Percentiles rank a stretch among this genome's conserved stretches.
Evolutionary conservation across 2,113 vertebrate genomes (phyloP).

Genomic region (Atherinomorus stipes): DNA sequence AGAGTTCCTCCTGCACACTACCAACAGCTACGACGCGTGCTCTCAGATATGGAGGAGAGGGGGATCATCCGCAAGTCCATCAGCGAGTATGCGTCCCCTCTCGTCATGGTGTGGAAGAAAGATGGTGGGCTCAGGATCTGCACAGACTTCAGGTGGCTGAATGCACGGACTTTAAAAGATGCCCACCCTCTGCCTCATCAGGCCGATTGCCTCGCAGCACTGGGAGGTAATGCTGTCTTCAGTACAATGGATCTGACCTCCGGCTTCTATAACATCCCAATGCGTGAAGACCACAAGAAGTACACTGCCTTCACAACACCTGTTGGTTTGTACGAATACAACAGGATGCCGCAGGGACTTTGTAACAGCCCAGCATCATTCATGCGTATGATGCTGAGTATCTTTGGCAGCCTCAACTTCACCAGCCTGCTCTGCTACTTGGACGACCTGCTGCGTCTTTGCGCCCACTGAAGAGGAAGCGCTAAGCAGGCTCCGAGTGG

Average conservation of each 20-base stretch:
- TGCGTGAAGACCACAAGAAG: background rate
- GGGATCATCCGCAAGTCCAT: too few relatives aligned
- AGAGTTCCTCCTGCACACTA: too few relatives aligned
- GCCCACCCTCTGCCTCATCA: background rate
- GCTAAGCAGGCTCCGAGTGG: background rate
- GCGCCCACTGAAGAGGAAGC: constrained; percentile 4
- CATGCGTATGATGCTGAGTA: constrained; percentile 14
- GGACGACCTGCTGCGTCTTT: constrained; percentile 10
- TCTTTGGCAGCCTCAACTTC: constrained; percentile 23
- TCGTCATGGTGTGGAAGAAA: too few relatives aligned
- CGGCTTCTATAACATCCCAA: background rate
- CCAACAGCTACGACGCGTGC: too few relatives aligned
- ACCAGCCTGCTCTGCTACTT: constrained; percentile 15
- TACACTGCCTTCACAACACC: background rate
- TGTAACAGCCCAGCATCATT: background rate
- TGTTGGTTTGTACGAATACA: background rate
- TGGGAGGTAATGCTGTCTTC: too few relatives aligned
- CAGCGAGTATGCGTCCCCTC: too few relatives aligned
- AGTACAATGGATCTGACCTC: background rate
- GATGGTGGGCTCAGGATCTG: too few relatives aligned
- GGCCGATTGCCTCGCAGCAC: too few relatives aligned
- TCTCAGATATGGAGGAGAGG: too few relatives aligned
- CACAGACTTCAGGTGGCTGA: background rate
- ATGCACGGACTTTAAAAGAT: background rate
- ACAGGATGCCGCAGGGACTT: background rate